Conservation (phyloP, 2,797 vertebrate species). For the Sebastolobus alascanus region DNA sequence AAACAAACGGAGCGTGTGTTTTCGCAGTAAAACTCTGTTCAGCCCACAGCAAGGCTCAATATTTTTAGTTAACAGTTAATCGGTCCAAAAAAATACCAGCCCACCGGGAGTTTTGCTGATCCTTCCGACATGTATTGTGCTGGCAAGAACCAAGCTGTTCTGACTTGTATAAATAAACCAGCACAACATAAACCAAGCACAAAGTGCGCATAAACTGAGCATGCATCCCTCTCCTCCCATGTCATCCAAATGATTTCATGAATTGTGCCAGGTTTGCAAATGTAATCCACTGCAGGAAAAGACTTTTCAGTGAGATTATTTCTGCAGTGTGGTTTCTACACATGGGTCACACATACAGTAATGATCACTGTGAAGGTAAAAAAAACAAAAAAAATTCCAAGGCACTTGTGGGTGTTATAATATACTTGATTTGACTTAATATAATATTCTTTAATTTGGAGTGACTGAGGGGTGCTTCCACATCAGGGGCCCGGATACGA, state of each 20-base stretch:
- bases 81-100: not conserved
- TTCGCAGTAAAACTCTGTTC: not conserved
- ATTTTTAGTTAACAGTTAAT: not conserved
- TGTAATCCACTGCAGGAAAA: slow-evolving; percentile 4
- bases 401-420: not conserved
- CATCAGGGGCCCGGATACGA: too few species aligned
- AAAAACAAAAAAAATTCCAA: not conserved
- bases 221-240: not conserved
- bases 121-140: not conserved
- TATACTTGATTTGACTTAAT: not conserved
- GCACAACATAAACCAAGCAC: not conserved
- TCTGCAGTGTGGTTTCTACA: not conserved
- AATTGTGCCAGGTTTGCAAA: not conserved
- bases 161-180: slow-evolving; percentile 8
- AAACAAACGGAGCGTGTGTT: not conserved
- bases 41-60: not conserved
- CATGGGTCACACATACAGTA: not conserved
- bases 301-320: not conserved
- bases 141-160: slow-evolving; percentile 10
- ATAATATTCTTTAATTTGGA: not conserved
- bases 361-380: not conserved
- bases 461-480: not conserved
- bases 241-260: slow-evolving; percentile 5
- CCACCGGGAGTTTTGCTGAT: not conserved
- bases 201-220: not conserved